Evolutionary conservation across 2,888 invertebrate species (phyloP), one percentile per base, ranked within the genome.

Genomic region (Mycalesis mineus): DNA sequence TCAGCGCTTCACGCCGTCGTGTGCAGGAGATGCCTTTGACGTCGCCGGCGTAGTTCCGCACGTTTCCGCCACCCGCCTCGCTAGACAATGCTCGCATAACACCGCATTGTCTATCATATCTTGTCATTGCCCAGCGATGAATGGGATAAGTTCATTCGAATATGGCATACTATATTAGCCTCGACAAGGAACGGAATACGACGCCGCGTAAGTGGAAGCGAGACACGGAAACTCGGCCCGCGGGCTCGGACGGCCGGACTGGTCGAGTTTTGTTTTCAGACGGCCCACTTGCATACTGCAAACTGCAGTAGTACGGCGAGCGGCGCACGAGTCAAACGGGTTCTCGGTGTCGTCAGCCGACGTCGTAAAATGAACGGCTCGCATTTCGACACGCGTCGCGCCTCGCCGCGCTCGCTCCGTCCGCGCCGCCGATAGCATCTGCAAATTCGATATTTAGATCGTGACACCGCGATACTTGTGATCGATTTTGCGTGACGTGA

Each of bases 391-490:
- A 75, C 75, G 79, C 80, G 80, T 77, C 76, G 78, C 75, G 77
- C 73, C 74, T 79, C 78, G 74, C 71, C 77, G 75, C 74, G 69
- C 70, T 72, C 73, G 69, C 67, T 63, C 55, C 60, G 50, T 60
- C 80, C 73, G 70, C 67, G 60, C 53, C 58, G 50, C 61, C 80
- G 87, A 86, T 88, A 87, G 84, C 80, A 84, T 85, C 84, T 80
- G 83, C 82, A 73, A 84, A 84, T 79, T 77, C 74, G 82, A 88
- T 87, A 88, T 81, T 81, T 76, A 77, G 82, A 76, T 73, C 76
- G 75, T 66, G 85, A 86, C 82, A 84, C 67, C 70, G 79, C 72
- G 81, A 84, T 84, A 84, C 75, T 68, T 75, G 70, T 58, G 56
- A 77, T 77, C 77, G 74, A 78, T 80, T 81, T 77, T 73, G 76